Conservation (phyloP, 2,888 invertebrate species). For the Polietes domitor region DNA sequence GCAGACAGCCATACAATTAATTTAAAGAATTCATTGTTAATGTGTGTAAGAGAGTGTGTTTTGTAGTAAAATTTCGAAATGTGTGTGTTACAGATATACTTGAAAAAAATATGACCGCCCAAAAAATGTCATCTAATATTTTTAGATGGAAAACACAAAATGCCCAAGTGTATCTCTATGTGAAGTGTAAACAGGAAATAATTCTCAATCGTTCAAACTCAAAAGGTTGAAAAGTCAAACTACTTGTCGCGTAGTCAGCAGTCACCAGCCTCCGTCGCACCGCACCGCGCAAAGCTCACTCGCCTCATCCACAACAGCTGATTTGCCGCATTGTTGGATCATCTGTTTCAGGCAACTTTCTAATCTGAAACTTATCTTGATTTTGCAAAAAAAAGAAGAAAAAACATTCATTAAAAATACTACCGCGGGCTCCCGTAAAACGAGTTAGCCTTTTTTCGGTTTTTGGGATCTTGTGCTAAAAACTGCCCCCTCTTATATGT, state of each 20-base stretch:
- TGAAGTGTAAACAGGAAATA: slow-evolving; percentile 33
- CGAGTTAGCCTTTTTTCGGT: not conserved
- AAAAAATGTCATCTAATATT: not conserved
- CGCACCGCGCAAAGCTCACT: not conserved
- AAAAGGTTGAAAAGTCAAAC: not conserved
- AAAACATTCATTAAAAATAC: not conserved
- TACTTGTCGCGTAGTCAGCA: too few relatives aligned
- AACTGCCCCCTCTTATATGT: too few relatives aligned
- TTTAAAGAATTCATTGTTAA: slow-evolving; percentile 26
- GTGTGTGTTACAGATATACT: too few relatives aligned
- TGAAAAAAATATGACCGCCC: not conserved
- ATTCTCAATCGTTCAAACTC: not conserved
- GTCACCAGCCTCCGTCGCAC: too few relatives aligned
- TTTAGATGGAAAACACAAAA: not conserved
- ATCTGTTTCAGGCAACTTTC: slow-evolving; percentile 1
- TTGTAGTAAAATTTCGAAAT: slow-evolving; percentile 34
- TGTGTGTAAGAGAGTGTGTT: slow-evolving; percentile 32
- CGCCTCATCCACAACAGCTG: not conserved
- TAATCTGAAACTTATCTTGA: not conserved
- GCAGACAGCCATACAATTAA: not conserved
- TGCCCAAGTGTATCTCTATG: slow-evolving; percentile 1
- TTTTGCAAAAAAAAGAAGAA: not conserved
- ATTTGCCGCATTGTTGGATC: not conserved
- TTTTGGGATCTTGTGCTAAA: too few relatives aligned
- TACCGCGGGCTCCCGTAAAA: not conserved